Percentiles rank a stretch among this genome's conserved stretches.
Conservation (phyloP, 1,140 invertebrate species). For the Kradibia gibbosae region DNA sequence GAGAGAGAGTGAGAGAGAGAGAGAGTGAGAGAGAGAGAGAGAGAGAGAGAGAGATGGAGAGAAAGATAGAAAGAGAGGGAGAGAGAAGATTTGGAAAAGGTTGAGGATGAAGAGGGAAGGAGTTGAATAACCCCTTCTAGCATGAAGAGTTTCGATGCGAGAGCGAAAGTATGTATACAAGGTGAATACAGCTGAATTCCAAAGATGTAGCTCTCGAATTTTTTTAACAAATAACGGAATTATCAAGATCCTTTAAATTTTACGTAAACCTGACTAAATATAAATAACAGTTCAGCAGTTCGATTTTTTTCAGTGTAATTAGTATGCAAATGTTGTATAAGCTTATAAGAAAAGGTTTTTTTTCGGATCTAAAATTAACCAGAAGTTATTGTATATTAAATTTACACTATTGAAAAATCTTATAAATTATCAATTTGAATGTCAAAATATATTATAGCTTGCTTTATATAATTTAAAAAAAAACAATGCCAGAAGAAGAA, state of each 20-base stretch:
- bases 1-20: background rate
- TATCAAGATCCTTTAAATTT: slow-evolving; percentile 23
- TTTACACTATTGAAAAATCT: too few relatives aligned
- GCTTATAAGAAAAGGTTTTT: too few relatives aligned
- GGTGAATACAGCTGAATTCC: background rate
- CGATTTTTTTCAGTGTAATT: too few relatives aligned
- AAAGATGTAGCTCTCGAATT: background rate
- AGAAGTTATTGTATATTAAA: too few relatives aligned
- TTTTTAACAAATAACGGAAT: slow-evolving; percentile 32
- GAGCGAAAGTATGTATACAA: slow-evolving; percentile 32
- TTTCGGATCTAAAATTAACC: too few relatives aligned
- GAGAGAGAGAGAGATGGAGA: background rate
- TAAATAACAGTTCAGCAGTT: too few relatives aligned
- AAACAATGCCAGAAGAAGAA: too few relatives aligned
- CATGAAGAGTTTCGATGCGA: slow-evolving; percentile 9
- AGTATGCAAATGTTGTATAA: too few relatives aligned
- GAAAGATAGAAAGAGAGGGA: background rate
- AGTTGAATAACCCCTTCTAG: slow-evolving; percentile 33
- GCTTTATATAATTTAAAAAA: too few relatives aligned
- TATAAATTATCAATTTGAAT: too few relatives aligned
- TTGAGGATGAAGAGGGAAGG: background rate
- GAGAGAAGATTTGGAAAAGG: background rate
- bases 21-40: background rate
- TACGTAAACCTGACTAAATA: background rate
- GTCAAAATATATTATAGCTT: too few relatives aligned